phyloP scores from a whole-genome alignment of 2,888 invertebrate species.

The Macrosoma leucophasiata region DNA sequence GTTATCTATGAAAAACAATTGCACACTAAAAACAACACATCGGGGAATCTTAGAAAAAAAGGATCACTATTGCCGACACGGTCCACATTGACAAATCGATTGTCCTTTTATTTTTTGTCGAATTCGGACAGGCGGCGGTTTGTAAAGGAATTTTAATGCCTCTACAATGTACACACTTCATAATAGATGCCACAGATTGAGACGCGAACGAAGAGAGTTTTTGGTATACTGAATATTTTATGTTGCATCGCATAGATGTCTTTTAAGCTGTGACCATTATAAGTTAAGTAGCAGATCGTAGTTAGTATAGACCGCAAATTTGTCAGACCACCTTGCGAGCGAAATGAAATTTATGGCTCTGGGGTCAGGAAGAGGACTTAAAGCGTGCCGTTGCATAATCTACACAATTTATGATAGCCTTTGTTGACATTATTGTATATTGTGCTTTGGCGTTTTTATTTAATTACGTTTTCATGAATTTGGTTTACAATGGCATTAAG shows the following conservation, averaged over 20 bases:
- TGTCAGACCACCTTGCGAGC: conserved; percentile 74
- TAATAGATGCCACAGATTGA: conserved; percentile 33
- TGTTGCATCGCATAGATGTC: conserved; percentile 2
- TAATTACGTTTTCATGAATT: conserved; percentile 42
- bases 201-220: conserved; percentile 6
- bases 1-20: conserved; percentile 51
- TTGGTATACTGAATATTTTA: conserved; percentile 15
- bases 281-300: conserved; percentile 30
- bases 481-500: no score
- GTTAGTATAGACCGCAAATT: conserved; percentile 64
- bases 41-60: conserved; percentile 35
- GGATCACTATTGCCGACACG: conserved; percentile 30
- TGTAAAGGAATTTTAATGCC: conserved; percentile 24
- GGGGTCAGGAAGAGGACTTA: conserved; percentile 65
- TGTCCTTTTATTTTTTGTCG: conserved; percentile 36
- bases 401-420: conserved; percentile 62
- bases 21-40: conserved; percentile 44
- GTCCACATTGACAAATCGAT: conserved; percentile 32
- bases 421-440: conserved; percentile 51
- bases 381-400: conserved; percentile 72
- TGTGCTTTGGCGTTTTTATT: conserved; percentile 50
- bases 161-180: conserved; percentile 27
- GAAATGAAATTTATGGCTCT: conserved; percentile 67
- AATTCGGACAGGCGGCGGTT: conserved; percentile 27
- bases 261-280: conserved; percentile 27